Evolutionary conservation across 1,140 invertebrate species (phyloP), one percentile per base, ranked within the genome.

Genomic region (Neodiprion virginianus): DNA sequence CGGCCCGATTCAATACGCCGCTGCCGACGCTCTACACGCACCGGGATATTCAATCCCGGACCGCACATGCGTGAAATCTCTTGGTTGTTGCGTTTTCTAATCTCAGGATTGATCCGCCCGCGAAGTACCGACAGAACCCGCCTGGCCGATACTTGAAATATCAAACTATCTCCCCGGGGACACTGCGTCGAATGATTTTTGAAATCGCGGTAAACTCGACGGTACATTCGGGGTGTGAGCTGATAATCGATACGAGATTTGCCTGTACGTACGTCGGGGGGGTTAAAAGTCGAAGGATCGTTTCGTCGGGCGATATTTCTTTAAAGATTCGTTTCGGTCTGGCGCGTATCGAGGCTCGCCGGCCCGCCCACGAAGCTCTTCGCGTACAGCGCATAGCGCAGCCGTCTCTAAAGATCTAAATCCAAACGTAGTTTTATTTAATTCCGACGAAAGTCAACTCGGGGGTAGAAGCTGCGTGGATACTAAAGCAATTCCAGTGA

Each of bases 31-130:
- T 21, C 17, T 65, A 65, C 12, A 14, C 61, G 17, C 76, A 40
- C 72, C 76, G 49, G 76, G 76, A 84, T 78, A 82, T 82, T 84
- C 80, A 83, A 84, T 84, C 79, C 75, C 14, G 48, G 47, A 50
- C 76, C 78, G 79, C 83, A 85, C 83, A 79, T 81, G 83, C 83
- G 81, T 84, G 77, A 84, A 84, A 83, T 84, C 79, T 75, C 50
- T 71, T 61, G 81, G 76, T 83, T 77, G 79, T 83, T 82, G 73
- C 77, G 79, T 81, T 80, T 81, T 80, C 79, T 82, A 80, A 82
- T 82, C 80, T 78, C 76, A 74, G 67, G 77, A 61, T 77, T 74
- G 75, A 79, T 77, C 74, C 74, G 23, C 50, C 73, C 28, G 67
- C 73, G 61, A 40, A 40, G 28, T 40, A 40, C 28, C 28, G 28